Evolutionary conservation across 1,140 invertebrate genomes (phyloP).

Genomic region (Pinna nobilis): DNA sequence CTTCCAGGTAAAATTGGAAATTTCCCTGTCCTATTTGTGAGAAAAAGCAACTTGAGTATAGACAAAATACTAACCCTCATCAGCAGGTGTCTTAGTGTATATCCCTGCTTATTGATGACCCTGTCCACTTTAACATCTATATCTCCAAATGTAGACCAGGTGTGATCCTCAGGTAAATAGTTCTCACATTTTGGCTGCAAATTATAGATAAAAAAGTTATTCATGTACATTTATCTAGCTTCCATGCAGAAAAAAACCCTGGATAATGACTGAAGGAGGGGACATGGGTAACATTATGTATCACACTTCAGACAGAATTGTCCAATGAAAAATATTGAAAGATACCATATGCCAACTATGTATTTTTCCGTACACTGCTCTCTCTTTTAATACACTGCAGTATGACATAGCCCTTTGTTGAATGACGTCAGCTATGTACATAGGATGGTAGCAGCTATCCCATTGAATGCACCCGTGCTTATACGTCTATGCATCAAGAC

Average conservation of each 20-base stretch:
- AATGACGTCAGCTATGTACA: background rate
- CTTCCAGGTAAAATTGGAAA: too few relatives aligned
- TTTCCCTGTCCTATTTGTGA: too few relatives aligned
- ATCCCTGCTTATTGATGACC: conserved; percentile 79
- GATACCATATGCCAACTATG: too few relatives aligned
- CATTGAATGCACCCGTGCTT: too few relatives aligned
- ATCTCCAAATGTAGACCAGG: conserved; percentile 68
- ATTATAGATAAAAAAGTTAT: background rate
- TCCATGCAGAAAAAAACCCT: background rate
- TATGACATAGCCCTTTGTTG: background rate
- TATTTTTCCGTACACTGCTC: too few relatives aligned
- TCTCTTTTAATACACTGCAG: too few relatives aligned
- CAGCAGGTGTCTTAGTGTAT: conserved; percentile 78
- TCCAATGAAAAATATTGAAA: too few relatives aligned
- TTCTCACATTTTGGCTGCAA: conserved; percentile 88
- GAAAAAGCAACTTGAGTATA: too few relatives aligned
- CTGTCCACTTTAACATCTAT: conserved; percentile 79
- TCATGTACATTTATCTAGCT: background rate
- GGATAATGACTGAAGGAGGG: background rate
- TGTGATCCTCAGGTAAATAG: conserved; percentile 82
- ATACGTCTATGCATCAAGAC: too few relatives aligned
- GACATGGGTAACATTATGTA: too few relatives aligned
- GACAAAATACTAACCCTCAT: conserved; percentile 48
- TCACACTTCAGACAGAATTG: too few relatives aligned
- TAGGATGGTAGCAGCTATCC: too few relatives aligned